These are phyloP conservation scores for Epizoanthus scotinus DNA, from an alignment of 92 coral and sea anemone genomes.

Conservation along the genomic window DNA sequence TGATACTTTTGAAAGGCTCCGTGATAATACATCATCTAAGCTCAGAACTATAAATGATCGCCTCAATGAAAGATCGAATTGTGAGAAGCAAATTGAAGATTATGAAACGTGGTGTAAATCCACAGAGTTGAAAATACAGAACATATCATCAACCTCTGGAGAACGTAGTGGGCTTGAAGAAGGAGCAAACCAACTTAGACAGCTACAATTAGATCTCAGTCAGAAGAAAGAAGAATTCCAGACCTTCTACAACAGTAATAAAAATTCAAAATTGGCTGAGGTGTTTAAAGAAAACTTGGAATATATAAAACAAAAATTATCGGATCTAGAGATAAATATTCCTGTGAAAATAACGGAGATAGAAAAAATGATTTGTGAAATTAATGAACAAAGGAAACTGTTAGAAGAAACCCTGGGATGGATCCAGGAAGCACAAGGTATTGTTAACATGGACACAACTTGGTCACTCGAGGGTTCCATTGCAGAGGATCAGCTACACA, in stretches of 20 bases:
- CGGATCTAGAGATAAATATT: conserved; percentile 27
- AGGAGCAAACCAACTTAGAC: conserved; percentile 34
- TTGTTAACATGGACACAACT: conserved; percentile 35
- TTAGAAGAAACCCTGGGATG: conserved; percentile 56
- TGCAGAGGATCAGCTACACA: not conserved
- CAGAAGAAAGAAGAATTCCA: conserved; percentile 44
- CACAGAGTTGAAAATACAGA: conserved; percentile 34
- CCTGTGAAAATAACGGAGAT: conserved; percentile 37
- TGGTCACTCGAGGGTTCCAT: conserved; percentile 34
- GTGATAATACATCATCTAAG: conserved; percentile 43
- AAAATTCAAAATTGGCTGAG: conserved; percentile 16
- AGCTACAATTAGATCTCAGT: conserved; percentile 43
- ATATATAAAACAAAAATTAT: conserved; percentile 10
- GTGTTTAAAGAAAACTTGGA: conserved; percentile 50
- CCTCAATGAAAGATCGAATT: conserved; percentile 40
- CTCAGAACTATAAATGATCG: conserved; percentile 41
- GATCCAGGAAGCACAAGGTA: conserved; percentile 49
- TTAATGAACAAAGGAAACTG: conserved; percentile 35
- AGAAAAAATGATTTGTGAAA: conserved; percentile 39
- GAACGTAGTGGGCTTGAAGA: conserved; percentile 27
- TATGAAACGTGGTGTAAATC: conserved; percentile 53
- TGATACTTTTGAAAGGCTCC: conserved; percentile 51
- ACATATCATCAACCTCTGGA: not conserved
- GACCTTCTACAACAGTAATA: conserved; percentile 21
- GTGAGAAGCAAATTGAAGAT: conserved; percentile 46